Base-by-base conservation (phyloP, 2,113 vertebrate genomes). In the Isichthys henryi region DNA sequence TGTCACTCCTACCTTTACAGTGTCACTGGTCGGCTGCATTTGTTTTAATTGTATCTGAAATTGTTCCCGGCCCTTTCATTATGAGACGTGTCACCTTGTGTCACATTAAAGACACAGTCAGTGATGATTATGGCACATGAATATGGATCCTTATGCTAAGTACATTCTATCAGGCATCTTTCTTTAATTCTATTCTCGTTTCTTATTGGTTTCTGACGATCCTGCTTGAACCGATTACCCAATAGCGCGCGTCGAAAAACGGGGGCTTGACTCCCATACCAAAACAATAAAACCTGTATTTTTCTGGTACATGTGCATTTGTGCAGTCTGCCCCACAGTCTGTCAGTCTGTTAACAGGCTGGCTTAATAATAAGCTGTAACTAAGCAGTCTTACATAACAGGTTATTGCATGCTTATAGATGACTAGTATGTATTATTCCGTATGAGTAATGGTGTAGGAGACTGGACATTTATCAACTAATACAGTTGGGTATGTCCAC, bases 81-180 rank as follows among this genome's bases (percentile, higher is more conserved):
- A 91, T 89, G 90, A 92, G 90, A 87, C 89, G 48, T 50, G 84
- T 91, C 56, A 93, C 92, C 92, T 91, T 91, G 91, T 86, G 86
- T 85, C 89, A 88, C 90, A 50, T 91, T 84, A 35, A 62, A 84
- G 83, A 39, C 49, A 53, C 87, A 43, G 56, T 17, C 56, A 2
- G 17, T 58, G 1, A 66, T 88, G 39, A 88, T 23, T 62, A 62
- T 43, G 53, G 49, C 46, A 19, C 50, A 6, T 19, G 74, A 80
- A 80, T 80, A 80, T 43, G 74, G 13, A 43, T 70, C 62, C 2
- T 4, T 70, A 70, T 49, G 83, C 83, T 21, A 2, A 39, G 85
- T 56, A 52, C 43, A 86, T 23, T 90, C 89, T 31, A 83, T n/a
- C 11, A 7, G 3, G 43, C 5, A 13, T 46, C 21, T 50, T 88